phyloP scores from a whole-genome alignment of 2,888 invertebrate species.

The Cistogaster globosa region DNA sequence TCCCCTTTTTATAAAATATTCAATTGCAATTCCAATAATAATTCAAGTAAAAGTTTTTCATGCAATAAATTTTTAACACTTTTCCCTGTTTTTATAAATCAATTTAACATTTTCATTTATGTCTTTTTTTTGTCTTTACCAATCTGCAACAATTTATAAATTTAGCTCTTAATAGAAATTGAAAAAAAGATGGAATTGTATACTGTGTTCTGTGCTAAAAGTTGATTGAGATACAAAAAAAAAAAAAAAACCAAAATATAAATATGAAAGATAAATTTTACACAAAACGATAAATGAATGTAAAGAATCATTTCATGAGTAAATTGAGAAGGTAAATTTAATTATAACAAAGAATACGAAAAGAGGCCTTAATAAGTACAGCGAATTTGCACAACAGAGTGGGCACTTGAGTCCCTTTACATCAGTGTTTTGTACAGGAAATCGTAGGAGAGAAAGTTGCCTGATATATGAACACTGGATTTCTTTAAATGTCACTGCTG shows the following conservation, averaged over 20 bases:
- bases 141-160: conserved; percentile 62
- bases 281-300: conserved; percentile 10
- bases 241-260: too few species aligned
- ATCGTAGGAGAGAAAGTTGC: too few species aligned
- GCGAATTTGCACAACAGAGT: too few species aligned
- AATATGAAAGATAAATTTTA: conserved; percentile 29
- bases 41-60: conserved; percentile 1
- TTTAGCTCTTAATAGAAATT: conserved; percentile 60
- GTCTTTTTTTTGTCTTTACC: background rate
- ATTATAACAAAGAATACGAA: background rate
- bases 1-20: conserved; percentile 23
- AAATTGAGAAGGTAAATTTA: background rate
- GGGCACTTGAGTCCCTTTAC: too few species aligned
- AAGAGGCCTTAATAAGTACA: background rate
- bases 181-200: conserved; percentile 24
- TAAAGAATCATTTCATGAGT: background rate
- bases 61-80: conserved; percentile 46
- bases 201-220: background rate
- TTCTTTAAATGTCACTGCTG: too few species aligned
- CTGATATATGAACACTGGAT: too few species aligned
- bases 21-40: conserved; percentile 39
- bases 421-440: too few species aligned
- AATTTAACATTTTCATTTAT: conserved; percentile 32
- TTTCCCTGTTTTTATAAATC: conserved; percentile 38
- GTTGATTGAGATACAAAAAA: background rate